Percentiles rank a stretch among this genome's conserved stretches.
These are phyloP conservation scores for Stenodema calcarata DNA, from an alignment of 2,888 invertebrate genomes.

Conservation along the genomic window DNA sequence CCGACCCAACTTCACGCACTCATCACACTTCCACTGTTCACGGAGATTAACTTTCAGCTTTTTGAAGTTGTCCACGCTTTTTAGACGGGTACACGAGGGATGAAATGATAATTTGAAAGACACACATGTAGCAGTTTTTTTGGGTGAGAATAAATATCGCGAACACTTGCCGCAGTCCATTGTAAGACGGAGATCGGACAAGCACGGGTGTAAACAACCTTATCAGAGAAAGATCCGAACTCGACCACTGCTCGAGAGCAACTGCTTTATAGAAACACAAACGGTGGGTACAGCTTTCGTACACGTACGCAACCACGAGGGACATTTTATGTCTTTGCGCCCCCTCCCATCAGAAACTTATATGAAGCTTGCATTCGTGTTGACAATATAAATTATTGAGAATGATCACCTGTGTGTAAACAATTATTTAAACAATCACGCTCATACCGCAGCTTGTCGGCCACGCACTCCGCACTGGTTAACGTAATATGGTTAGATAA, in stretches of 20 bases:
- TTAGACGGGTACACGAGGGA: slow-evolving; percentile 7
- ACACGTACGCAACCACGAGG: too few species aligned
- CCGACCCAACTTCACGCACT: not conserved
- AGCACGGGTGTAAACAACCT: not conserved
- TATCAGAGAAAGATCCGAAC: not conserved
- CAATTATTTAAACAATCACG: too few species aligned
- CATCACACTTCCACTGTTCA: not conserved
- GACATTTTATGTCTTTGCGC: too few species aligned
- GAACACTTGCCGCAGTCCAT: slow-evolving; percentile 27
- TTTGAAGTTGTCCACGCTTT: not conserved
- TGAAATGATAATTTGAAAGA: not conserved
- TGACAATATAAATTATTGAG: too few species aligned
- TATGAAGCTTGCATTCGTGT: too few species aligned
- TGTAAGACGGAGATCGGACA: not conserved
- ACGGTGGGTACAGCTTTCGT: too few species aligned
- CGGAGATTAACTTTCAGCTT: not conserved
- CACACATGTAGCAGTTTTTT: not conserved
- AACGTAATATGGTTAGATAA: too few species aligned
- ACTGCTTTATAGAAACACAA: too few species aligned
- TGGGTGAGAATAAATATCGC: slow-evolving; percentile 8
- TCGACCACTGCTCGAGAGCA: not conserved
- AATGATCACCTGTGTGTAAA: too few species aligned
- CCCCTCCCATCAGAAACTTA: too few species aligned
- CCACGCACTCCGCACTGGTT: too few species aligned
- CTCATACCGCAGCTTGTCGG: too few species aligned